Evolutionary conservation across 2,113 vertebrate species (phyloP).

Genomic region (Mellivora capensis): DNA sequence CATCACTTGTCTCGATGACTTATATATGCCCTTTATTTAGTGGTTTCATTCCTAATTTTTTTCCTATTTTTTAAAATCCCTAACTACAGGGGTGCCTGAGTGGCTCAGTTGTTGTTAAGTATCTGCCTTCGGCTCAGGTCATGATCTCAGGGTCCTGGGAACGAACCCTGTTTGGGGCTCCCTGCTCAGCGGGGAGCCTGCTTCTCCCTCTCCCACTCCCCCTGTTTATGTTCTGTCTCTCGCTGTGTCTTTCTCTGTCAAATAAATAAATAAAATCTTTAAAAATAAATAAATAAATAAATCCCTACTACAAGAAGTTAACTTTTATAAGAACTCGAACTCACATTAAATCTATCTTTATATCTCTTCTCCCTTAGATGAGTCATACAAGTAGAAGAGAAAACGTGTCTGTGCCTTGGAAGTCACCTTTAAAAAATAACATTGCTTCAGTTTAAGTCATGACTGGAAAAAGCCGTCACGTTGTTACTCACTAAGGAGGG

Average conservation of each 20-base stretch:
- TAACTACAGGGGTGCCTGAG: not conserved
- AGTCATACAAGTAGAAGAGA: not conserved
- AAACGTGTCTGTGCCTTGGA: not conserved
- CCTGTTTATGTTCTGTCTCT: too few species aligned
- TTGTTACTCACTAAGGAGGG: not conserved
- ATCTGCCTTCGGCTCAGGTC: too few species aligned
- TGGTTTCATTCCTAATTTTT: not conserved
- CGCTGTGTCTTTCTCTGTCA: too few species aligned
- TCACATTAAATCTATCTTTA: not conserved
- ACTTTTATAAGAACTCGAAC: not conserved
- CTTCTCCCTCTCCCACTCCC: too few species aligned
- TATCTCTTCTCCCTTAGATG: not conserved
- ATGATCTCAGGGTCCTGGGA: too few species aligned
- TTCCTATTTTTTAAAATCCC: not conserved
- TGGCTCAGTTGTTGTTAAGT: too few species aligned
- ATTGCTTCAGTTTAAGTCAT: slow-evolving; percentile 9
- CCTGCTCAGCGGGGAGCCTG: too few species aligned
- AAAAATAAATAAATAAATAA: not conserved
- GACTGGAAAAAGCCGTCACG: not conserved
- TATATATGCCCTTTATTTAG: not conserved
- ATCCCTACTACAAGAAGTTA: not conserved
- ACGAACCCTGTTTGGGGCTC: rapidly evolving
- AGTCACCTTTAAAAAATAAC: slow-evolving; percentile 29
- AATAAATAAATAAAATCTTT: too few species aligned
- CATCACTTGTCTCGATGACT: not conserved